Conservation (phyloP, 2,888 invertebrate genomes). For the Aphidius colemani region DNA sequence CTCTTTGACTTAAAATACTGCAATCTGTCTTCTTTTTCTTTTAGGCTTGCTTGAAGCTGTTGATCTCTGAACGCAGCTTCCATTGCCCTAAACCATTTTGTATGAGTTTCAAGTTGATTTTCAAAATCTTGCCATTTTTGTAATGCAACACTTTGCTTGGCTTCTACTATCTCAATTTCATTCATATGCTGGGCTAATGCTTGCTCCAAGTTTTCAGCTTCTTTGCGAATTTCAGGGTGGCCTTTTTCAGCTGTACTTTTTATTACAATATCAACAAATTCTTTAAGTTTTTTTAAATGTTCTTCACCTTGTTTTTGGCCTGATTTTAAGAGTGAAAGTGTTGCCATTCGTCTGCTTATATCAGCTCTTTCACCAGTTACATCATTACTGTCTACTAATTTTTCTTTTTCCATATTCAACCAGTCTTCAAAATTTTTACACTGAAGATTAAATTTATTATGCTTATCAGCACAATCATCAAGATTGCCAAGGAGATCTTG, state of each 20-base stretch:
- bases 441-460: constrained; percentile 77
- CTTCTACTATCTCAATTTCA: constrained; percentile 71
- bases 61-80: constrained; percentile 88
- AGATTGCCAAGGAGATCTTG: constrained; percentile 83
- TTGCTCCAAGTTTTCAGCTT: constrained; percentile 72
- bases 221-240: constrained; percentile 72
- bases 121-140: constrained; percentile 90
- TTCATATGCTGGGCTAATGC: constrained; percentile 71
- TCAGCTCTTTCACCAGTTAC: constrained; percentile 84
- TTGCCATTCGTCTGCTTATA: constrained; percentile 73
- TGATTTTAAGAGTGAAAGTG: constrained; percentile 68
- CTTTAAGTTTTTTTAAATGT: constrained; percentile 71
- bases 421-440: constrained; percentile 81
- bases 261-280: constrained; percentile 69
- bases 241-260: constrained; percentile 84
- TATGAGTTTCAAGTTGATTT: constrained; percentile 75
- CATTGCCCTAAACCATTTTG: constrained; percentile 84
- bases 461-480: constrained; percentile 84
- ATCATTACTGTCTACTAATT: constrained; percentile 80
- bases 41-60: constrained; percentile 76
- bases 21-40: constrained; percentile 80
- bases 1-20: constrained; percentile 74
- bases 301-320: constrained; percentile 70
- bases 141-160: constrained; percentile 75
- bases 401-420: constrained; percentile 79